phyloP scores from a whole-genome alignment of 2,797 vertebrate species.

The Typhlichthys subterraneus region DNA sequence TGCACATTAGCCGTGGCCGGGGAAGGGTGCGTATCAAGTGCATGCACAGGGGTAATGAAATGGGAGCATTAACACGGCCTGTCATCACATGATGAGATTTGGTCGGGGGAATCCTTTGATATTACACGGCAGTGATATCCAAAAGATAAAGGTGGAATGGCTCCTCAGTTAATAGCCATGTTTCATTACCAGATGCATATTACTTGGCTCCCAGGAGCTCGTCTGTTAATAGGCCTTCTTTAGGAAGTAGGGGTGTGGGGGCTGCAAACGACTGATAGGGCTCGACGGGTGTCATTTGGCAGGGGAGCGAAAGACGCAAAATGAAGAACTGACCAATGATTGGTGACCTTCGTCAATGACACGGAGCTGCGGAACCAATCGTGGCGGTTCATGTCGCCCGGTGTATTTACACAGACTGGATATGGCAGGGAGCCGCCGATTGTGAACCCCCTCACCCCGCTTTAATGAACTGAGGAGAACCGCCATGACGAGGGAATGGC shows the following conservation, averaged over 20 bases:
- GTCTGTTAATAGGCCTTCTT: conserved; percentile 80
- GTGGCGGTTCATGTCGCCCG: conserved; percentile 54
- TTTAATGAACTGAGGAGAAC: conserved; percentile 95
- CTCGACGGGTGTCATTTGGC: conserved; percentile 67
- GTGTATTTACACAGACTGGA: conserved; percentile 82
- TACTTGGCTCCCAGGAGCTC: conserved; percentile 83
- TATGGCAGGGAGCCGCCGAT: conserved; percentile 70
- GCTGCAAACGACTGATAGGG: conserved; percentile 72
- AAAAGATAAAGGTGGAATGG: conserved; percentile 85
- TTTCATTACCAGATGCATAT: conserved; percentile 90
- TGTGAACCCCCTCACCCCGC: conserved; percentile 92
- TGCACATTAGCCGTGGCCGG: conserved; percentile 44
- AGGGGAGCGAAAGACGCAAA: conserved; percentile 52
- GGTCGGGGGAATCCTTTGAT: conserved; percentile 79
- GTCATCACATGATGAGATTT: conserved; percentile 81
- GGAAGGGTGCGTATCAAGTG: conserved; percentile 57
- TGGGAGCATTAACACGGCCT: conserved; percentile 69
- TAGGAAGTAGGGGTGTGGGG: conserved; percentile 16
- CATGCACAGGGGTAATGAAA: conserved; percentile 66
- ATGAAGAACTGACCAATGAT: conserved; percentile 80
- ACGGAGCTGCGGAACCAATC: conserved; percentile 57
- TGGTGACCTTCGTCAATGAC: conserved; percentile 82
- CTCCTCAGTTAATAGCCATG: conserved; percentile 84
- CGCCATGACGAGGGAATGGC: conserved; percentile 95
- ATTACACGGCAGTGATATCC: conserved; percentile 82